These are phyloP conservation scores for Oligia strigilis DNA, from an alignment of 2,888 invertebrate species.

Conservation along the genomic window DNA sequence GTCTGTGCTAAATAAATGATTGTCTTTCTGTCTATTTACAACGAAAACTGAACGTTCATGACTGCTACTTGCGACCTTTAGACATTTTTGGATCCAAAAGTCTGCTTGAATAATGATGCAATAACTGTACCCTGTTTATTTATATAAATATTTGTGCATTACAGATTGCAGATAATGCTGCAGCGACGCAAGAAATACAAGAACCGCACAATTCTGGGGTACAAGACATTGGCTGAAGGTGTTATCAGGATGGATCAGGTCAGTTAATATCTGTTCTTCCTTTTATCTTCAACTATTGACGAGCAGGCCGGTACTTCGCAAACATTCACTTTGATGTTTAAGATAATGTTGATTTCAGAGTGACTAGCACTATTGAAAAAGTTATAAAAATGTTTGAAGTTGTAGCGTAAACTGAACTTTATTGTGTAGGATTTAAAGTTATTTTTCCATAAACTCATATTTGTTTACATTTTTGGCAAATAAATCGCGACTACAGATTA, in stretches of 20 bases:
- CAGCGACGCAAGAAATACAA: slow-evolving; percentile 99
- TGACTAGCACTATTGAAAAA: too few species aligned
- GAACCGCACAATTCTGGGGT: slow-evolving; percentile 99
- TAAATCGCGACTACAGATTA: too few species aligned
- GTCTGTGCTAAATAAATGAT: too few species aligned
- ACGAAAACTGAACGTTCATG: background rate
- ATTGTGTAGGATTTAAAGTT: too few species aligned
- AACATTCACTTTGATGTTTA: background rate
- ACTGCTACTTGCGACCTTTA: background rate
- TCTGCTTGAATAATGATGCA: background rate
- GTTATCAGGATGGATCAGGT: slow-evolving; percentile 98
- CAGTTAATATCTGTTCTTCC: slow-evolving; percentile 38
- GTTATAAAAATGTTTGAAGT: too few species aligned
- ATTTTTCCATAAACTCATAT: too few species aligned
- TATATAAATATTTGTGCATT: slow-evolving; percentile 38
- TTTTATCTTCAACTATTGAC: background rate
- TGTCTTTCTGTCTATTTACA: background rate
- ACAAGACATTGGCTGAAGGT: slow-evolving; percentile 99
- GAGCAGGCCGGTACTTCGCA: too few species aligned
- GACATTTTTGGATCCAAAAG: background rate
- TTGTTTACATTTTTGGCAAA: too few species aligned
- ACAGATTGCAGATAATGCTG: slow-evolving; percentile 96
- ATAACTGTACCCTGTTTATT: background rate
- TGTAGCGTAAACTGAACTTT: too few species aligned
- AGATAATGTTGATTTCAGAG: background rate